A percentile compares a stretch with the other conserved stretches of the same genome.
These are phyloP conservation scores for Sebastolobus alascanus DNA, from an alignment of 2,797 vertebrate genomes.

Conservation along the genomic window DNA sequence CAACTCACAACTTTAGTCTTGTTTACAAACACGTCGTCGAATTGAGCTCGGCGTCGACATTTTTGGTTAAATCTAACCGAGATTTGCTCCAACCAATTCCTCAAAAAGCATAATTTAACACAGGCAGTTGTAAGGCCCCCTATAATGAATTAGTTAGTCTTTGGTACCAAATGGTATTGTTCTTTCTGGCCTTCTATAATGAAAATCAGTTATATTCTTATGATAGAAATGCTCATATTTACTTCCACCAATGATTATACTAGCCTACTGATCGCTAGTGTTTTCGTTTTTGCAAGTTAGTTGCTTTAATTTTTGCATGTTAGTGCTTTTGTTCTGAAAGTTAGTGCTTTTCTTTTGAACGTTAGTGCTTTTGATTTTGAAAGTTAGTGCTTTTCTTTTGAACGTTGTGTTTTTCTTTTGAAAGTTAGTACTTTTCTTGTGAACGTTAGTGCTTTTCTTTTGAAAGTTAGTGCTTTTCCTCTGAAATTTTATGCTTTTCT, in stretches of 20 bases:
- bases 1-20: conserved; percentile 69
- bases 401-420: too few relatives aligned
- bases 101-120: too few relatives aligned
- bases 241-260: too few relatives aligned
- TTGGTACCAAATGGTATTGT: background rate
- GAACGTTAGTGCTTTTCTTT: rapidly evolving
- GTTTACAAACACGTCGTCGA: conserved; percentile 73
- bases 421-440: rapidly evolving
- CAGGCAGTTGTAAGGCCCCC: background rate
- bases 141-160: background rate
- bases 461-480: too few relatives aligned
- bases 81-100: background rate
- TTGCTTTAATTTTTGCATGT: too few relatives aligned
- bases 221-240: background rate
- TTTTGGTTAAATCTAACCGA: background rate
- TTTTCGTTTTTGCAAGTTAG: background rate
- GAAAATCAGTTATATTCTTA: background rate
- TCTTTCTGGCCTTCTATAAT: background rate
- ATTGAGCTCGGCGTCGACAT: too few relatives aligned
- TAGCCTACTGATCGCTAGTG: background rate
- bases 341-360: too few relatives aligned
- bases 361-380: too few relatives aligned
- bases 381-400: too few relatives aligned
- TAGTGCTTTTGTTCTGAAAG: too few relatives aligned
- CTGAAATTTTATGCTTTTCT: too few relatives aligned